Percentiles rank a stretch among this genome's conserved stretches.
Evolutionary conservation across 1,140 invertebrate species (phyloP).

Genomic region (Nephotettix cincticeps): DNA sequence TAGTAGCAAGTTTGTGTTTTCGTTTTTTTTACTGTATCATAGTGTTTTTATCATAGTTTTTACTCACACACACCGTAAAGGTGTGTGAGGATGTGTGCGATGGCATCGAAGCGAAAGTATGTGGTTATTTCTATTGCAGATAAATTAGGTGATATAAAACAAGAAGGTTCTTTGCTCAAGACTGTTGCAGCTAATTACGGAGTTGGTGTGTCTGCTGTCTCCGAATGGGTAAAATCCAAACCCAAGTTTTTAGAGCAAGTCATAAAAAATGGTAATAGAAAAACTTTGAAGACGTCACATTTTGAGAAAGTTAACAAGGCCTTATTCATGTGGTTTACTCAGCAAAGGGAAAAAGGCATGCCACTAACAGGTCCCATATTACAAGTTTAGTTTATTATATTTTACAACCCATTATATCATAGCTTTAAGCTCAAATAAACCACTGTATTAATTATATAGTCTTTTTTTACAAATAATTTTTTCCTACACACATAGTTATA

Average conservation of each 20-base stretch:
- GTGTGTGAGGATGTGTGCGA: background rate
- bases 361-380: too few relatives aligned
- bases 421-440: too few relatives aligned
- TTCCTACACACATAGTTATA: too few relatives aligned
- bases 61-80: too few relatives aligned
- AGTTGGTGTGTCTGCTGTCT: background rate
- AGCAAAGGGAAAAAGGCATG: conserved; percentile 10
- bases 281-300: background rate
- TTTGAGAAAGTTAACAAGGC: background rate
- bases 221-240: conserved; percentile 4
- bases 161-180: background rate
- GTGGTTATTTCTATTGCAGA: background rate
- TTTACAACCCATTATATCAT: too few relatives aligned
- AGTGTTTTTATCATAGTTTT: too few relatives aligned
- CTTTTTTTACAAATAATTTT: too few relatives aligned
- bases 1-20: too few relatives aligned
- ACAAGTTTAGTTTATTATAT: too few relatives aligned
- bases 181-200: conserved; percentile 1
- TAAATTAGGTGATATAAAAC: conserved; percentile 1
- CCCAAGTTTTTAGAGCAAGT: conserved; percentile 2
- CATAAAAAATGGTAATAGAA: background rate
- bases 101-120: background rate
- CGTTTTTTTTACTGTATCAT: too few relatives aligned
- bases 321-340: conserved; percentile 12
- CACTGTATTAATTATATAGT: too few relatives aligned